A percentile compares a stretch with the other conserved stretches of the same genome.
Evolutionary conservation across 92 coral and sea anemone species (phyloP).

Genomic region (Porites lobata): DNA sequence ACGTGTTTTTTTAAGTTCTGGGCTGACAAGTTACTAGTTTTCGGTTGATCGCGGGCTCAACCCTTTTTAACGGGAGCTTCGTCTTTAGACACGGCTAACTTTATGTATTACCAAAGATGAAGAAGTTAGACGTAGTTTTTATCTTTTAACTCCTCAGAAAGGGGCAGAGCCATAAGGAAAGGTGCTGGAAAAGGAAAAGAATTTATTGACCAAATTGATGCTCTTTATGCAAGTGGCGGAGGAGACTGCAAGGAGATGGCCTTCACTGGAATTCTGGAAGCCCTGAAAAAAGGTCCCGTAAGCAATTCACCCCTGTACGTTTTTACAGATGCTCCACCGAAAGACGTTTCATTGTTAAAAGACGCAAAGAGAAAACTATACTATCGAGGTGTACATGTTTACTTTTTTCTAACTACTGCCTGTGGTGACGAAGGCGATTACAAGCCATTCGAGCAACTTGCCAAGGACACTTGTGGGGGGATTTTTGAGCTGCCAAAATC

Average conservation of each 20-base stretch:
- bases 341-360: slow-evolving; percentile 52
- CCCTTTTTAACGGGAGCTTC: too few relatives aligned
- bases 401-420: slow-evolving; percentile 59
- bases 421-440: not conserved
- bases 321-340: slow-evolving; percentile 90
- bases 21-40: too few relatives aligned
- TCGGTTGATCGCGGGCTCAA: too few relatives aligned
- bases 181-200: not conserved
- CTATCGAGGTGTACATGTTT: slow-evolving; percentile 41
- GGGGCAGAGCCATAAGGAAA: not conserved
- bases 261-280: slow-evolving; percentile 79
- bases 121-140: not conserved
- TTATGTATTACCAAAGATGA: too few relatives aligned
- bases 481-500: slow-evolving; percentile 39
- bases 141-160: not conserved
- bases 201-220: slow-evolving; percentile 55
- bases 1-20: too few relatives aligned
- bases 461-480: slow-evolving; percentile 74
- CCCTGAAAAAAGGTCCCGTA: slow-evolving; percentile 48
- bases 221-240: slow-evolving; percentile 71
- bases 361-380: slow-evolving; percentile 14
- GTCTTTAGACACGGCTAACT: too few relatives aligned
- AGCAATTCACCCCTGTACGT: slow-evolving; percentile 81
- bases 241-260: slow-evolving; percentile 83
- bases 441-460: slow-evolving; percentile 53